Percentiles rank a stretch among this genome's conserved stretches.
Conservation (phyloP, 1,140 invertebrate genomes). For the Mesaphorura yosii region DNA sequence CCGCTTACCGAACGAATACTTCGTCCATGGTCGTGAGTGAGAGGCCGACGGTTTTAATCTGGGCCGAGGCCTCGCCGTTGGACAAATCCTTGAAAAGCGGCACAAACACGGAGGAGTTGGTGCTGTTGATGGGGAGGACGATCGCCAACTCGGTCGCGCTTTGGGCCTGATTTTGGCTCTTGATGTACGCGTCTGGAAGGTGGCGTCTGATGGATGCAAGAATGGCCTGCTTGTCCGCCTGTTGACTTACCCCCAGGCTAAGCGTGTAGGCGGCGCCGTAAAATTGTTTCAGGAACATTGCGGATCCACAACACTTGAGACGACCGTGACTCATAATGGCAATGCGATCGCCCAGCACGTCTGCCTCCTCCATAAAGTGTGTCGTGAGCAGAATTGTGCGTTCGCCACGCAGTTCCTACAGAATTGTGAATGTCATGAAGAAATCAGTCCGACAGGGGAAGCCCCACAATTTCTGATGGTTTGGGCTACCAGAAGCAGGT, state of each 20-base stretch:
- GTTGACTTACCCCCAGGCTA: neutral
- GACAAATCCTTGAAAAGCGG: slow-evolving; percentile 55
- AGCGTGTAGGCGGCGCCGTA: too few relatives aligned
- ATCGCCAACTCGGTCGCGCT: slow-evolving; percentile 45
- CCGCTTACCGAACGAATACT: slow-evolving; percentile 67
- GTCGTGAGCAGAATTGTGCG: slow-evolving; percentile 85
- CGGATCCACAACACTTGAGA: slow-evolving; percentile 66
- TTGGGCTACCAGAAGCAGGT: neutral
- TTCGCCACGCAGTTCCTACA: slow-evolving; percentile 40
- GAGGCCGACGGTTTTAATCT: slow-evolving; percentile 61
- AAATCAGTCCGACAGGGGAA: neutral
- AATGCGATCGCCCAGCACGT: slow-evolving; percentile 81
- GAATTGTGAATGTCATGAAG: neutral
- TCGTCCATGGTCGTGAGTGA: slow-evolving; percentile 73
- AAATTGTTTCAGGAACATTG: slow-evolving; percentile 74
- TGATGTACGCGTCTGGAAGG: slow-evolving; percentile 44
- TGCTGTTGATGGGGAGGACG: slow-evolving; percentile 36
- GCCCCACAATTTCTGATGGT: neutral
- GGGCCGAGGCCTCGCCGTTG: slow-evolving; percentile 43
- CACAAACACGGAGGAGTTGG: slow-evolving; percentile 39
- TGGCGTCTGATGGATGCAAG: slow-evolving; percentile 43
- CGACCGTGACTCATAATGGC: slow-evolving; percentile 69
- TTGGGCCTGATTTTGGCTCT: slow-evolving; percentile 41
- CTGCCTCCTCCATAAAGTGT: slow-evolving; percentile 99
- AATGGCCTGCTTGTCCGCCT: slow-evolving; percentile 40